Percentiles rank a stretch among this genome's conserved stretches.
These are phyloP conservation scores for Serinus canaria DNA, from an alignment of 2,113 vertebrate species.

Conservation along the genomic window DNA sequence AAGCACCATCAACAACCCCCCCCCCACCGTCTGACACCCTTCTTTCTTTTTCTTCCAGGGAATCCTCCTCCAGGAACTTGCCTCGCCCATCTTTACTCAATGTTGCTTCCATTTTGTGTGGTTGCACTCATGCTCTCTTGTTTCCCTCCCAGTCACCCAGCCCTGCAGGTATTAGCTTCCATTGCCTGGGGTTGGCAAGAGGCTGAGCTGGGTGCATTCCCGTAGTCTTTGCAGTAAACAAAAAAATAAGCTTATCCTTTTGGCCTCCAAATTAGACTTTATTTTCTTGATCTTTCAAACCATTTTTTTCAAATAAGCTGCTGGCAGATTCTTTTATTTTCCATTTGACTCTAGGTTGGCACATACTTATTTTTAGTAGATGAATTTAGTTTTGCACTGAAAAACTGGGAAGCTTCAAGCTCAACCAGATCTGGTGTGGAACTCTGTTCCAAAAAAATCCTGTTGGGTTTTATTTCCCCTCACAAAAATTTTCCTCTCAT, in stretches of 20 bases:
- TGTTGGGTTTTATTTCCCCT: neutral
- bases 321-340: neutral
- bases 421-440: neutral
- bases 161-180: neutral
- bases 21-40: accelerated
- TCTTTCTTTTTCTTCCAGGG: neutral
- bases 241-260: neutral
- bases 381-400: accelerated
- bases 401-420: neutral
- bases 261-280: neutral
- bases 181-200: neutral
- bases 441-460: neutral
- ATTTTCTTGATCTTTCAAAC: neutral
- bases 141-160: accelerated
- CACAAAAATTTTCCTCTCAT: neutral
- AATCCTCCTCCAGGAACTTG: neutral
- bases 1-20: neutral
- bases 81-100: neutral
- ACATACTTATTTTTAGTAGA: neutral
- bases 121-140: accelerated
- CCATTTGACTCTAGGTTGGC: neutral
- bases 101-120: neutral
- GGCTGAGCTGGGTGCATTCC: neutral
- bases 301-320: neutral
- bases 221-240: neutral